Evolutionary conservation across 2,113 vertebrate species (phyloP).

Genomic region (Oriolus oriolus): DNA sequence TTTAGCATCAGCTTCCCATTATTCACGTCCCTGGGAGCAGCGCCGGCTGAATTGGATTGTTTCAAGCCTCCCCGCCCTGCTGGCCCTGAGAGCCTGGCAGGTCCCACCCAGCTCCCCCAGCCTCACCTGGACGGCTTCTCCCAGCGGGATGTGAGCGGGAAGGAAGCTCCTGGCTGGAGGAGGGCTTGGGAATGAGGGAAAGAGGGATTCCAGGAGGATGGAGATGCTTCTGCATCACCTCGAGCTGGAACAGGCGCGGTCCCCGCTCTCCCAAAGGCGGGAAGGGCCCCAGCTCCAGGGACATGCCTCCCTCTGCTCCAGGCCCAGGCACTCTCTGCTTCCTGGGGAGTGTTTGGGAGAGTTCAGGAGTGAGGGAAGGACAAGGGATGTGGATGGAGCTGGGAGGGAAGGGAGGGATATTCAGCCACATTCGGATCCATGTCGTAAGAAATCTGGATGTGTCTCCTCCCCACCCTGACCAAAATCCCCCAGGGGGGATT

Average conservation of each 20-base stretch:
- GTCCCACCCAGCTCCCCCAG: background rate
- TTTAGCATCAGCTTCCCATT: constrained; percentile 68
- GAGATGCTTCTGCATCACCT: background rate
- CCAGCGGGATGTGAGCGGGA: accelerated
- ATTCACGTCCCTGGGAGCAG: constrained; percentile 62
- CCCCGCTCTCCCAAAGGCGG: accelerated
- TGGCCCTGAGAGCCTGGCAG: background rate
- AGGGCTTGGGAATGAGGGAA: background rate
- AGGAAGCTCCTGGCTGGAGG: background rate
- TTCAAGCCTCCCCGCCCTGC: constrained; percentile 24
- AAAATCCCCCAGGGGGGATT: background rate
- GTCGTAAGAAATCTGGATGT: background rate
- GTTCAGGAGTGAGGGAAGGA: background rate
- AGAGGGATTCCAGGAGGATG: background rate
- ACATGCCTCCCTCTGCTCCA: background rate
- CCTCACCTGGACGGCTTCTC: background rate
- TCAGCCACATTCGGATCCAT: background rate
- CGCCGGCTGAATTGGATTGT: constrained; percentile 54
- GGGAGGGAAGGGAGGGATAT: background rate
- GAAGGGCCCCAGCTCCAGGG: background rate
- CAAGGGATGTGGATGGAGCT: background rate
- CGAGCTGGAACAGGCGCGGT: accelerated
- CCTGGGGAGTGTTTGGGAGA: background rate
- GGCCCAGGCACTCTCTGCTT: background rate
- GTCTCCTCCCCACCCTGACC: background rate